Conservation (phyloP, 2,113 vertebrate genomes). For the Natator depressus region DNA sequence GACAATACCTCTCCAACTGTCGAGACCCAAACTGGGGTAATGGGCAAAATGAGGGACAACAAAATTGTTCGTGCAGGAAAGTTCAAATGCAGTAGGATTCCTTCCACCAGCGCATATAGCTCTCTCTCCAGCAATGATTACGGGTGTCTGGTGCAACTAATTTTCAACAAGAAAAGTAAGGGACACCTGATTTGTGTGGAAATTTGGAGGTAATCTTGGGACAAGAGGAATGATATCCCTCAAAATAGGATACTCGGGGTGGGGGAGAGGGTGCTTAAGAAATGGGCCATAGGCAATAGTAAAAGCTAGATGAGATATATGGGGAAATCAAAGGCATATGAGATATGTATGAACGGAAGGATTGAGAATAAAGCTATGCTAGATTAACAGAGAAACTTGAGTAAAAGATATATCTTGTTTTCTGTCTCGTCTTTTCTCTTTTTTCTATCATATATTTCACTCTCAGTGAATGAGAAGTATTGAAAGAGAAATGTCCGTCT, state of each 20-base stretch:
- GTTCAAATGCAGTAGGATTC: fast-evolving
- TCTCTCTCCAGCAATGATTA: neutral
- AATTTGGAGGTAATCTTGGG: neutral
- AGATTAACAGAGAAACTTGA: neutral
- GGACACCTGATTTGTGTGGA: neutral
- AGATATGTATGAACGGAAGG: slow-evolving; percentile 3
- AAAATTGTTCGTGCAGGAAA: fast-evolving
- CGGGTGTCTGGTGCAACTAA: fast-evolving
- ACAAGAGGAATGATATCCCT: neutral
- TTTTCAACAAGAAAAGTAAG: neutral
- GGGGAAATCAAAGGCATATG: neutral
- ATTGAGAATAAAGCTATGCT: neutral
- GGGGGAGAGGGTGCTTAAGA: neutral
- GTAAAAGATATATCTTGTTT: neutral
- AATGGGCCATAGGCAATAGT: neutral
- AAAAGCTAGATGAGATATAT: neutral
- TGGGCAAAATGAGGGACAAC: neutral
- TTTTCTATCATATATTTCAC: neutral
- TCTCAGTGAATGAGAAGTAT: neutral
- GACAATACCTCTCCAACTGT: neutral
- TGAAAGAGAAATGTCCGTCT: neutral
- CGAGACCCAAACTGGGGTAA: neutral
- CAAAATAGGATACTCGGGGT: neutral
- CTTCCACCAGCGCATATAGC: neutral
- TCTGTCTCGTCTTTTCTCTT: neutral